These are phyloP conservation scores for Nephrocerus scutellatus DNA, from an alignment of 2,888 invertebrate genomes.

Conservation along the genomic window DNA sequence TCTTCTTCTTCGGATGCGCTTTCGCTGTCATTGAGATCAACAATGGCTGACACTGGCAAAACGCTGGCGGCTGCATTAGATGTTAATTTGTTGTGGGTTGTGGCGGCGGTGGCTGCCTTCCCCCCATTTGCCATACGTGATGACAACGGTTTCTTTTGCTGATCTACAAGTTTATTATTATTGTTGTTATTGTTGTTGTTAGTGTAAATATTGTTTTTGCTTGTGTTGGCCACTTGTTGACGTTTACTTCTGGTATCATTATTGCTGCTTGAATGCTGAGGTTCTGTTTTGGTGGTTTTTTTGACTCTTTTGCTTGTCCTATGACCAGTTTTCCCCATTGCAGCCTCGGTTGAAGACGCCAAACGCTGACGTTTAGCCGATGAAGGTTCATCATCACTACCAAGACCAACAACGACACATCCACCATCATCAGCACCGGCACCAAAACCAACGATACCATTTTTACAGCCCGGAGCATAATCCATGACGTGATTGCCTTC, in stretches of 20 bases:
- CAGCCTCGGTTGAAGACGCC: conserved; percentile 13
- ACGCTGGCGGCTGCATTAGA: conserved; percentile 17
- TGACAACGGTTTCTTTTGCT: no score
- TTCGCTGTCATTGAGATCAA: conserved; percentile 1
- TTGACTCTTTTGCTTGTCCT: conserved; percentile 14
- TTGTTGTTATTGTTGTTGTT: conserved; percentile 18
- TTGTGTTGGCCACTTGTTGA: conserved; percentile 6
- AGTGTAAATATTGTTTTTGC: conserved; percentile 3
- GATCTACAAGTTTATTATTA: conserved; percentile 15
- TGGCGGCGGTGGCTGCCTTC: conserved; percentile 4
- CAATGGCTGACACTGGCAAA: conserved; percentile 34
- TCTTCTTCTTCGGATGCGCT: conserved; percentile 21
- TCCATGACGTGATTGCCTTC: conserved; percentile 54
- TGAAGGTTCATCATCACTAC: conserved; percentile 7
- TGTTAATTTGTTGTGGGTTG: conserved; percentile 9
- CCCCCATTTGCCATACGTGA: conserved; percentile 12
- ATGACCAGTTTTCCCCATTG: not conserved
- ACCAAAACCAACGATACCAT: conserved; percentile 13
- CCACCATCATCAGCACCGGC: conserved; percentile 1
- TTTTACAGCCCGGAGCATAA: conserved; percentile 14
- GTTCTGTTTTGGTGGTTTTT: conserved; percentile 20
- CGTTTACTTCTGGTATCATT: conserved; percentile 1
- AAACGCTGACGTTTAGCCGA: conserved; percentile 22
- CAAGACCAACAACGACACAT: conserved; percentile 3
- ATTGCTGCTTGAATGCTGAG: conserved; percentile 7